phyloP scores from a whole-genome alignment of 2,888 invertebrate genomes.

The Aradus depressus region DNA sequence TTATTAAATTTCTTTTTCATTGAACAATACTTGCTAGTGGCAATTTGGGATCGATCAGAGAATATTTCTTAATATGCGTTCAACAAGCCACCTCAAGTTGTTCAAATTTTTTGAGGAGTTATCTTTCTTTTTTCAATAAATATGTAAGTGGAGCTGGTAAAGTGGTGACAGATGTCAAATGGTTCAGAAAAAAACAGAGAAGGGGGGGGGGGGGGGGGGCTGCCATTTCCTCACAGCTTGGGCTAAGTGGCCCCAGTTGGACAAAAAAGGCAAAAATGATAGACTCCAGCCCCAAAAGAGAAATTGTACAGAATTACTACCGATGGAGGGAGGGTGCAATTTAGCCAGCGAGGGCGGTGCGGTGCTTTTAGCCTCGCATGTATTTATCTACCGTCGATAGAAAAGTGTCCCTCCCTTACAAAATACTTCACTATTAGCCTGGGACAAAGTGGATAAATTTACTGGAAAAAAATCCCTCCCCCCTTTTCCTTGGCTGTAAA shows the following conservation, averaged over 20 bases:
- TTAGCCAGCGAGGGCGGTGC: constrained; percentile 2
- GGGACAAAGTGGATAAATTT: constrained; percentile 18
- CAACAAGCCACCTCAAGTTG: too few relatives aligned
- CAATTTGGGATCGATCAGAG: too few relatives aligned
- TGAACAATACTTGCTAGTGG: too few relatives aligned
- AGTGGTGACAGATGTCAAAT: constrained; percentile 13
- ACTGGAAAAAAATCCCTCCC: constrained; percentile 11
- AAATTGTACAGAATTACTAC: constrained; percentile 13
- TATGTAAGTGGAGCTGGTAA: too few relatives aligned
- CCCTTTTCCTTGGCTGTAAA: background rate
- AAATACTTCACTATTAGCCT: constrained; percentile 27
- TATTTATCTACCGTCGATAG: background rate
- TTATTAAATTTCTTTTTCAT: too few relatives aligned
- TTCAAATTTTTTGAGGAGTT: too few relatives aligned
- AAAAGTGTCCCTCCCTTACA: constrained; percentile 10
- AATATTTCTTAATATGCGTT: too few relatives aligned
- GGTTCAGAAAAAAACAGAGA: constrained; percentile 15
- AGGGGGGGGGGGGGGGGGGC: too few relatives aligned
- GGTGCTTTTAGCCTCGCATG: constrained; percentile 14
- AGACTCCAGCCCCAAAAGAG: constrained; percentile 9
- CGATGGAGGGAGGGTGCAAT: too few relatives aligned
- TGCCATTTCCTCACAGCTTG: constrained; percentile 2
- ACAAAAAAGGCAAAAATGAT: constrained; percentile 13
- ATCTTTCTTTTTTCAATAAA: too few relatives aligned
- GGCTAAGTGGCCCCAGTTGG: constrained; percentile 10